Base-by-base conservation (phyloP, 2,888 invertebrate genomes). In the Tiliacea citrago region DNA sequence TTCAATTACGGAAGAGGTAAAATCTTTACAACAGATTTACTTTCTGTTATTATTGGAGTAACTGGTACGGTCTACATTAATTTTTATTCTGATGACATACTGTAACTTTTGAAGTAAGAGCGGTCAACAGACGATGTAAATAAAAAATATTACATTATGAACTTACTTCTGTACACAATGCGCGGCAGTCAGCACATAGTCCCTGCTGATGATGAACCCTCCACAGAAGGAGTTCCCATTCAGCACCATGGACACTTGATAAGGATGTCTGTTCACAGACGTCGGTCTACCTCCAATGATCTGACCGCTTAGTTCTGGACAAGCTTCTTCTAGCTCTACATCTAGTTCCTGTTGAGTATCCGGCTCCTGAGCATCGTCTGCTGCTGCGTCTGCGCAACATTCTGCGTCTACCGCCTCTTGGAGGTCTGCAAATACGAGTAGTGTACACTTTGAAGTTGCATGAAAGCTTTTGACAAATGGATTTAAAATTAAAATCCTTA, bases 171-270 rank as follows among this genome's bases (percentile, higher is more conserved):
- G 93, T 0, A 96, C 94, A 75, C 96, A 96, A 88, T 96, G 96
- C 7, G 96, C 96, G 0, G 96, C 96, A 0, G 96, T 96, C 75
- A 96, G 79, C 67, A 96, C 94, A 75, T 94, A 94, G 58, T 94
- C 92, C 35, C 83, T 88, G 77, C 96, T 94, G 84, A 96, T 93
- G 73, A 96, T 94, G 83, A 96, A 96, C 0, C 96, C 96, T 21
- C 96, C 96, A 77, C 96, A 96, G 87, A 96, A 96, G 0, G 96
- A 95, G 88, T 95, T 96, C 0, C 95, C 93, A 74, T 96, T 96
- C 10, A 96, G 78, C 57, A 96, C 93, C 95, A 96, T 95, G 0
- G 96, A 95, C 77, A 94, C 96, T 84, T 95, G 95, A 77, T 93
- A 95, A 0, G 96, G 96, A 53, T 96, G 95, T 57, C 96, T 86